Percentiles rank a stretch among this genome's conserved stretches.
phyloP scores from a whole-genome alignment of 2,888 invertebrate species.

The Apamea sordens region DNA sequence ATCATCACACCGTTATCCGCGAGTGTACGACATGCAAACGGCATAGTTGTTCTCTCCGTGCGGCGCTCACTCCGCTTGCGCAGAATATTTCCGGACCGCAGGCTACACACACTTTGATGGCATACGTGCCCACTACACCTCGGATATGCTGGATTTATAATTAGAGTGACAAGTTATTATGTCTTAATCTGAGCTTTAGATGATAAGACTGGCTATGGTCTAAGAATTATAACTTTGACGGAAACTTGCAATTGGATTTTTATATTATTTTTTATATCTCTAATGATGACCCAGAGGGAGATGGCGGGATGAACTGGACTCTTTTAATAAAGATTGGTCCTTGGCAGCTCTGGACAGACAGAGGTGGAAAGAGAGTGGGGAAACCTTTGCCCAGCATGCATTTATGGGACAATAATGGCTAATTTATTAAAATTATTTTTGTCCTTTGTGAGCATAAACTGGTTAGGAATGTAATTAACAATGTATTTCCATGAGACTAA shows the following conservation, averaged over 20 bases:
- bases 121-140: background rate
- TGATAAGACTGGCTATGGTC: background rate
- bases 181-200: background rate
- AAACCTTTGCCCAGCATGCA: background rate
- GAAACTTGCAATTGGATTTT: background rate
- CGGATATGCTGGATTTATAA: conserved; percentile 2
- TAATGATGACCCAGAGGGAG: background rate
- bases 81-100: conserved; percentile 40
- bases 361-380: background rate
- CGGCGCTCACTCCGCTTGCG: conserved; percentile 12
- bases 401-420: background rate
- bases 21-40: conserved; percentile 36
- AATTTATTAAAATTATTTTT: background rate
- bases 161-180: background rate
- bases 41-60: conserved; percentile 12
- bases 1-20: background rate
- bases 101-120: conserved; percentile 8
- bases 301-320: background rate
- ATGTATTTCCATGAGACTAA: background rate
- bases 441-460: too few relatives aligned
- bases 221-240: background rate
- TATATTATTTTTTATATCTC: background rate
- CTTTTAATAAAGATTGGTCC: background rate
- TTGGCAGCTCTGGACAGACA: background rate
- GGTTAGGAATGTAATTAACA: background rate